Base-by-base conservation (phyloP, 2,797 vertebrate genomes). In the Furcifer pardalis region DNA sequence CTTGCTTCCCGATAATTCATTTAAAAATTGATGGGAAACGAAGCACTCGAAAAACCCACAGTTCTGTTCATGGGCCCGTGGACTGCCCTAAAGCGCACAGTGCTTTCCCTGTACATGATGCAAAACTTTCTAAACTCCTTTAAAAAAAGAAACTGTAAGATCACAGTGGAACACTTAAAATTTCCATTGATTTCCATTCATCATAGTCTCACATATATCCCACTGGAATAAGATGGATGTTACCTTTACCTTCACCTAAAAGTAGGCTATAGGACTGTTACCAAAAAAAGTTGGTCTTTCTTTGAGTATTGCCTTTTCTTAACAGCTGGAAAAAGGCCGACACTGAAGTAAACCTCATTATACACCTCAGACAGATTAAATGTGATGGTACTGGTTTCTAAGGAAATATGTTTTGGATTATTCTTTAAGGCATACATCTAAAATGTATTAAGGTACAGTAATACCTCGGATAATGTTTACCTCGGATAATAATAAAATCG, bases 1-100 rank as follows among this genome's bases (percentile, higher is more conserved):
- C 94, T 96, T 96, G 97, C 97, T 97, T 96, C 92, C 94, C 96
- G 97, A 97, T 98, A 97, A 98, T 98, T 98, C 97, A 97, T 98
- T 97, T 97, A 95, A 97, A 97, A 97, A 97, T 96, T 95, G 96
- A 98, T 94, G 95, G 95, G 94, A 92, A 96, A 95, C 95, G 95
- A 96, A 96, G 90, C 93, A 88, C 91, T 91, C 65, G 93, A 93
- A 92, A 93, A 56, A 56, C 52, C 52, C 86, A 89, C 90, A 85
- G 95, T 89, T 75, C 49, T 66, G 30, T 35, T 19, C 21, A 30
- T 7, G 9, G 83, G 52, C 84, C 3, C 81, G 62, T 87, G 93
- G 80, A 89, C 65, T 52, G n/a, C 87, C 90, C 93, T 87, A 84
- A 90, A 93, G 87, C 79, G 44, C 86, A 88, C 83, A 87, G 82